Conservation (phyloP, 1,140 invertebrate species). For the Rhopalosiphum padi region DNA sequence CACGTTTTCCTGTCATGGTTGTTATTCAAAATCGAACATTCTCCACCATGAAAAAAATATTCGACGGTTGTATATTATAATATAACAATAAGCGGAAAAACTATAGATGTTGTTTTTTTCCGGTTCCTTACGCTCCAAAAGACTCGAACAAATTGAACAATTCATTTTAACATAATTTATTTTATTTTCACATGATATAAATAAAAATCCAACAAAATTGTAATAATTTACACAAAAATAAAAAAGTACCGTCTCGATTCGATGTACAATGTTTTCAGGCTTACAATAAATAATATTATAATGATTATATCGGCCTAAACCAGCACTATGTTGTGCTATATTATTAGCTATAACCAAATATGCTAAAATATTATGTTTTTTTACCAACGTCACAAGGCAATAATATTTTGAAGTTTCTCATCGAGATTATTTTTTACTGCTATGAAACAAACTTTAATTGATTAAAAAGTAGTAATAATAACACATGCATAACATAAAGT, state of each 20-base stretch:
- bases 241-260: background rate
- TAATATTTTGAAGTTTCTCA: background rate
- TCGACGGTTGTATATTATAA: background rate
- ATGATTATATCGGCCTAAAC: background rate
- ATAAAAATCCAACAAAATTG: background rate
- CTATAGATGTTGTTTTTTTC: background rate
- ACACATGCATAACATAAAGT: slow-evolving; percentile 7
- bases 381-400: background rate
- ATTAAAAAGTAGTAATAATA: background rate
- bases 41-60: background rate
- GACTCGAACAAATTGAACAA: background rate
- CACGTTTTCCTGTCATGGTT: background rate
- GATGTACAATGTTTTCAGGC: background rate
- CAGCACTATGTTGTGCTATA: background rate
- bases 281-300: background rate
- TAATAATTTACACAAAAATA: slow-evolving; percentile 24
- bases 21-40: slow-evolving; percentile 34
- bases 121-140: background rate
- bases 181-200: slow-evolving; percentile 36
- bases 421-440: background rate
- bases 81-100: background rate
- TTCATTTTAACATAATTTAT: slow-evolving; percentile 17
- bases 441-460: background rate
- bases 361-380: background rate
- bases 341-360: background rate